A percentile compares a stretch with the other conserved stretches of the same genome.
These are phyloP conservation scores for Octodon degus DNA, from an alignment of 2,113 vertebrate genomes.

Conservation along the genomic window DNA sequence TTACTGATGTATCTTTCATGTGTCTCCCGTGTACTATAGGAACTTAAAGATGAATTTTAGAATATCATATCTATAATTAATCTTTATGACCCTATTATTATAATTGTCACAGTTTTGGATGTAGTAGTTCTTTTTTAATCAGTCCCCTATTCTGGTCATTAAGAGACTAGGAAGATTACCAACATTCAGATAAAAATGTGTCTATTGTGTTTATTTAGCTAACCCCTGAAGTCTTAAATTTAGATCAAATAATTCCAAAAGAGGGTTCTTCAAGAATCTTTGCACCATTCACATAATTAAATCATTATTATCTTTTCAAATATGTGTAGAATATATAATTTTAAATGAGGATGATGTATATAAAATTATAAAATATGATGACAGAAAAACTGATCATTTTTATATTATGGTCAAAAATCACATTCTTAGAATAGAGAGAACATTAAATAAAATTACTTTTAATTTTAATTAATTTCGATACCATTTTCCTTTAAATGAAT, in stretches of 20 bases:
- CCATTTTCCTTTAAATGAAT: constrained; percentile 22
- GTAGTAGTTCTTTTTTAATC: constrained; percentile 76
- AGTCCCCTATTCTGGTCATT: constrained; percentile 82
- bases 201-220: constrained; percentile 42
- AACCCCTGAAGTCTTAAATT: background rate
- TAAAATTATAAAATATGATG: constrained; percentile 33
- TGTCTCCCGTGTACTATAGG: constrained; percentile 75
- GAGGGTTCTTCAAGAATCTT: constrained; percentile 19
- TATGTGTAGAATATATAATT: constrained; percentile 8
- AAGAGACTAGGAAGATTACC: constrained; percentile 76
- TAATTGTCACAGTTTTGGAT: constrained; percentile 50
- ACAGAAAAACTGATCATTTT: constrained; percentile 5
- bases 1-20: constrained; percentile 75
- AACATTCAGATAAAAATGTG: background rate
- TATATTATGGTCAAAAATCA: constrained; percentile 14
- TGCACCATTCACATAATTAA: constrained; percentile 45
- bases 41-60: constrained; percentile 82
- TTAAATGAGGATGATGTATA: constrained; percentile 29
- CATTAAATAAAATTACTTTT: constrained; percentile 35
- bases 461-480: constrained; percentile 43
- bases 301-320: constrained; percentile 45
- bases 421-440: constrained; percentile 5
- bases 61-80: constrained; percentile 82
- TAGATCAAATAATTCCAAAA: constrained; percentile 25
- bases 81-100: constrained; percentile 74